Evolutionary conservation across 2,113 vertebrate genomes (phyloP), one percentile per base, ranked within the genome.

Genomic region (Etheostoma spectabile): DNA sequence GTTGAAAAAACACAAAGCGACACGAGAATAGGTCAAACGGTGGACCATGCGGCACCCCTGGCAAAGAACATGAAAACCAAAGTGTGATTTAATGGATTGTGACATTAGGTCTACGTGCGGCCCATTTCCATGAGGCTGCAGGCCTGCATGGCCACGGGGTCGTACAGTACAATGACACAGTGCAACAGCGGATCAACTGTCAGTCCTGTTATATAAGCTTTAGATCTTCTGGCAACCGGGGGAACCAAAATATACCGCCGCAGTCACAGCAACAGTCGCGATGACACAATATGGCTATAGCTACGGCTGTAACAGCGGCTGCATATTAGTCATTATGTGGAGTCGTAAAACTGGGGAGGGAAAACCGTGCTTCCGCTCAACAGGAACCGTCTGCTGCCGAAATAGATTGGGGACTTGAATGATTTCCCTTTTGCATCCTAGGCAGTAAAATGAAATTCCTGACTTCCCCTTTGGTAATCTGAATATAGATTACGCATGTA

Each of bases 391-490:
- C 52, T 22, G 80, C 52, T 27, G 80, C 79, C 24, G 69, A 88
- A 90, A 87, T 80, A 76, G 82, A 89, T 56, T 10, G 55, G 88
- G 85, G 86, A 86, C 56, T 30, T 53, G 71, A 89, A 73, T 90
- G 83, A 92, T 89, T 90, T 90, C 87, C 87, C 83, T 83, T 88
- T 91, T 87, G 89, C 80, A 88, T 91, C 82, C 79, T 12, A 78
- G 79, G 82, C 67, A 79, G 81, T 65, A 63, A 90, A 83, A 91
- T 87, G 81, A 56, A 88, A 92, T 88, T 91, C 80, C 91, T 85
- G 89, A 80, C 89, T 87, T 88, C 51, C 53, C 77, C 83, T 92
- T 83, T 88, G 76, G 88, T 89, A 88, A 91, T 90, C 85, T 89
- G 83, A 86, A 90, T 91, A 89, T 86, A 90, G 84, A 93, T 92